These are phyloP conservation scores for Spongia lamella DNA, from an alignment of 37 sponge, comb jelly and placozoan species.

Conservation along the genomic window DNA sequence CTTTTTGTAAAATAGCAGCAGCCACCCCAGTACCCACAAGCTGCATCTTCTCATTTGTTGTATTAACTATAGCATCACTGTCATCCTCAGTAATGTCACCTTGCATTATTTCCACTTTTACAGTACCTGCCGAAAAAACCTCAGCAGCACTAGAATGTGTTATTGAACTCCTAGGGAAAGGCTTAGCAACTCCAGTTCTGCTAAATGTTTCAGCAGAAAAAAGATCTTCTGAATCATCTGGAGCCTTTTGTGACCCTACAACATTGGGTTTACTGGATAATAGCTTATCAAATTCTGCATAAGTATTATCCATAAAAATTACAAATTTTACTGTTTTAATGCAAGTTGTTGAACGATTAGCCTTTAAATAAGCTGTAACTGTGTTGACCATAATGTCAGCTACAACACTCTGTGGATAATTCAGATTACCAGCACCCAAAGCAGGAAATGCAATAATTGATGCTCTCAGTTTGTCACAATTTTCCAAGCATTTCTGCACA, in stretches of 20 bases:
- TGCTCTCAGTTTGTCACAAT: constrained; percentile 7
- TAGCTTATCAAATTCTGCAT: constrained; percentile 10
- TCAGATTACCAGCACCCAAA: constrained; percentile 58
- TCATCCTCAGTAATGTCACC: constrained; percentile 56
- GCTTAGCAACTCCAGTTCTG: too few relatives aligned
- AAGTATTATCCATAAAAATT: constrained; percentile 37
- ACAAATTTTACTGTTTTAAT: constrained; percentile 28
- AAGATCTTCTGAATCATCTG: not conserved
- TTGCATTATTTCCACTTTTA: constrained; percentile 31
- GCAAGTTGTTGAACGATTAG: not conserved
- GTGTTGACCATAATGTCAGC: constrained; percentile 39
- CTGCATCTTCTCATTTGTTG: constrained; percentile 36
- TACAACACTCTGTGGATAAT: constrained; percentile 34
- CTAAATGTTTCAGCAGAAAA: not conserved
- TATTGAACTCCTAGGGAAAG: too few relatives aligned
- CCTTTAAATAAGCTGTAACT: not conserved
- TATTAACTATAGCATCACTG: constrained; percentile 57
- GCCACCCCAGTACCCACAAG: constrained; percentile 46
- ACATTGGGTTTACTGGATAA: not conserved
- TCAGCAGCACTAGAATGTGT: too few relatives aligned
- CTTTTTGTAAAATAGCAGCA: constrained; percentile 56
- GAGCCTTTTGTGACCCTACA: not conserved
- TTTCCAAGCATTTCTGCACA: constrained; percentile 33
- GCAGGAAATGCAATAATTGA: constrained; percentile 58
- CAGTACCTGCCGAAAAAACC: constrained; percentile 1